A percentile compares a stretch with the other conserved stretches of the same genome.
Evolutionary conservation across 2,797 vertebrate genomes (phyloP).

Genomic region (Phataginus tricuspis): DNA sequence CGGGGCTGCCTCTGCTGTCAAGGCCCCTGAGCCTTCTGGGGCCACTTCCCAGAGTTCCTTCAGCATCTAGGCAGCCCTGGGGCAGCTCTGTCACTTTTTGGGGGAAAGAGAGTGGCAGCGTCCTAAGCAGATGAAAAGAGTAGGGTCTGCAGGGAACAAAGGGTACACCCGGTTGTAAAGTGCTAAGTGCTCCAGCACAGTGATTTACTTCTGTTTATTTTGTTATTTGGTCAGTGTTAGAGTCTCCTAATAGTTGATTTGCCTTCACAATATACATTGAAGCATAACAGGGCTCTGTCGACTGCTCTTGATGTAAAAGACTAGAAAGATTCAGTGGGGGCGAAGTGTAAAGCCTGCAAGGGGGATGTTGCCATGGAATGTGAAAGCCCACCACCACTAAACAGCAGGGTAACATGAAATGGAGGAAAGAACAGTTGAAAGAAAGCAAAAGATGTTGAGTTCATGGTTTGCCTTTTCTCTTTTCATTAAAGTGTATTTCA

Average conservation of each 20-base stretch:
- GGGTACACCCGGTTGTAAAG: no score
- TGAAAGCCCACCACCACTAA: neutral
- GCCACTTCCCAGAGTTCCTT: no score
- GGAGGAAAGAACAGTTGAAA: neutral
- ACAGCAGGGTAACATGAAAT: neutral
- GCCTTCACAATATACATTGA: neutral
- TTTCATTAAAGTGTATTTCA: neutral
- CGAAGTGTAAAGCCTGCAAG: neutral
- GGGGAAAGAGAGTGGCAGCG: no score
- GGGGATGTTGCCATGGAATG: neutral
- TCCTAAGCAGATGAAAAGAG: no score
- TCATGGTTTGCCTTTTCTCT: neutral
- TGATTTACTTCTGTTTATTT: neutral
- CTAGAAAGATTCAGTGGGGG: neutral
- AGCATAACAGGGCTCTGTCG: no score
- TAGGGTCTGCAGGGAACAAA: no score
- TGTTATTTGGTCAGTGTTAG: neutral
- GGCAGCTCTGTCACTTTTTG: no score
- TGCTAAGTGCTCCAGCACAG: no score
- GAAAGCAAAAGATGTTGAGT: neutral
- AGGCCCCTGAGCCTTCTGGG: no score
- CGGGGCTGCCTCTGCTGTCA: no score
- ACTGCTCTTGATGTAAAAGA: neutral
- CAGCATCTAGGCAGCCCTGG: no score
- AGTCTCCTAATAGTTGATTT: neutral